Evolutionary conservation across 2,888 invertebrate species (phyloP).

Genomic region (Rhamnusium bicolor): DNA sequence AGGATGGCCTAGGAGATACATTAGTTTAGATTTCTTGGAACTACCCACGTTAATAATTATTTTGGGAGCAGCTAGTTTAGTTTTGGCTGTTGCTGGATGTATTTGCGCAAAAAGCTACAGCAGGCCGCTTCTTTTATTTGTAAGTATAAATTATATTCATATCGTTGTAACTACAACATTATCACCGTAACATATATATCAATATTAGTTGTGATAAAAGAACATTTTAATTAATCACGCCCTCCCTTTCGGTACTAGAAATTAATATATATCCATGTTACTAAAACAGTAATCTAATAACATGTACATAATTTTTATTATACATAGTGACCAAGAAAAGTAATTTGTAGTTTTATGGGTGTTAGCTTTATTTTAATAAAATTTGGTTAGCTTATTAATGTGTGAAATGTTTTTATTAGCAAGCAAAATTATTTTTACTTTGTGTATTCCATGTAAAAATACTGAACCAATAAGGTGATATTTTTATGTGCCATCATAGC

Average conservation of each 20-base stretch:
- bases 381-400: too few species aligned
- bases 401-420: too few species aligned
- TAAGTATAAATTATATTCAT: constrained; percentile 47
- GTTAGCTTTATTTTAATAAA: too few species aligned
- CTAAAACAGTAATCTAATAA: too few species aligned
- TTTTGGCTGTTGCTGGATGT: constrained; percentile 57
- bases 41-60: constrained; percentile 78
- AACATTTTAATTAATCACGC: background rate
- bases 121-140: constrained; percentile 50
- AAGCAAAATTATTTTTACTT: too few species aligned
- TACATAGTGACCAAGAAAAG: too few species aligned
- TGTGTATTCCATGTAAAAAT: too few species aligned
- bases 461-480: too few species aligned
- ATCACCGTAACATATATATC: background rate
- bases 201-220: constrained; percentile 25
- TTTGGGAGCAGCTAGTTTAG: constrained; percentile 76
- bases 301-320: background rate
- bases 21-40: constrained; percentile 63
- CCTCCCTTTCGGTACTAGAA: background rate
- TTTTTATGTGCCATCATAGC: too few species aligned
- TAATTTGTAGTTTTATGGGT: too few species aligned
- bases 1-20: constrained; percentile 55
- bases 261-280: background rate
- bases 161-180: constrained; percentile 1
- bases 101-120: constrained; percentile 56